A percentile compares a stretch with the other conserved stretches of the same genome.
Conservation (phyloP, 2,113 vertebrate genomes). For the Nestor notabilis region DNA sequence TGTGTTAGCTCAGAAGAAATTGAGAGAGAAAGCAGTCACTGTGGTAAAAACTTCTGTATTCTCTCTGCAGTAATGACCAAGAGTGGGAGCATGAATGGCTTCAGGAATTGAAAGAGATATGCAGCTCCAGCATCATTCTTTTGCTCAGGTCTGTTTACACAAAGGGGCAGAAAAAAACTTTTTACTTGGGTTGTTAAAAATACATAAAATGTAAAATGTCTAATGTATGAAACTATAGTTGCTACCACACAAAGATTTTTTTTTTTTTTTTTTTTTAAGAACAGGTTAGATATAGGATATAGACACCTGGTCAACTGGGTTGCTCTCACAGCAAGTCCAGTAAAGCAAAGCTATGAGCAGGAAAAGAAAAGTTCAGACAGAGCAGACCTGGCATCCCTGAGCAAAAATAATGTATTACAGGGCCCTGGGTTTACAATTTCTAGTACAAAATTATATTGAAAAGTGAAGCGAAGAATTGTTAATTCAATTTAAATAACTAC, state of each 20-base stretch:
- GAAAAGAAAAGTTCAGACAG: neutral
- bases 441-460: neutral
- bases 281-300: neutral
- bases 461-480: neutral
- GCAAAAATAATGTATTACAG: neutral
- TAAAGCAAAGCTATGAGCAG: neutral
- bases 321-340: neutral
- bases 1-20: neutral
- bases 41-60: neutral
- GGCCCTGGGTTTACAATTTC: neutral
- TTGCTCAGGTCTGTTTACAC: neutral
- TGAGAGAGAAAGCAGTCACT: neutral
- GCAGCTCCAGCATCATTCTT: accelerated
- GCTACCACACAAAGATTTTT: neutral
- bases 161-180: neutral
- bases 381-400: neutral
- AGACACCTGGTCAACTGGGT: neutral
- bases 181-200: neutral
- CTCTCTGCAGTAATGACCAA: neutral
- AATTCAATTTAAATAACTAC: neutral
- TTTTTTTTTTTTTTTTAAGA: neutral
- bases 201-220: neutral
- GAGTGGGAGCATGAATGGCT: neutral
- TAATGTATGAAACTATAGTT: neutral
- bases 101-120: neutral